Evolutionary conservation across 2,888 invertebrate species (phyloP), one percentile per base, ranked within the genome.

Genomic region (Drosophila stalkeri): DNA sequence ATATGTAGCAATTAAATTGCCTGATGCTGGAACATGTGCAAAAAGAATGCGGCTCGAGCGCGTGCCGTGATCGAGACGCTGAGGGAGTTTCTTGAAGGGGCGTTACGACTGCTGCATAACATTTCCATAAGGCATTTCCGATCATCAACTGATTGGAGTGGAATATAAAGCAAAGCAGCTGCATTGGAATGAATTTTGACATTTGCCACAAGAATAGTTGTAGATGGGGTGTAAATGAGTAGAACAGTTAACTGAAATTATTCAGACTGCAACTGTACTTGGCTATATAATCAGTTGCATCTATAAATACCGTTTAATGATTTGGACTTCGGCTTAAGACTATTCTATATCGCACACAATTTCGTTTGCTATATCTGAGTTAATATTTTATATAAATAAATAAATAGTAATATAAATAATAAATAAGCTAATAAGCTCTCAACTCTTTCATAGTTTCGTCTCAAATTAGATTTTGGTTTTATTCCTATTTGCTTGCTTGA

Each of bases 1-100:
- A 91, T 91, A 85, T 91, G 92, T 91, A 91, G 91, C 91, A 92
- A 91, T 91, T 91, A 92, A 72, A 79, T 61, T 64, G 73, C 70
- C 66, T 55, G 59, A 52, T 76, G 60, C 54, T 62, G 62, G 81
- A 90, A 89, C 91, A 92, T 92, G 91, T 91, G 92, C 91, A 83
- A 89, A 82, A 76, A 2, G 44, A 55, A 35, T 55, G 47, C 77
- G 69, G 47, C 9, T 23, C 11, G 27, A 55, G 23, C 55, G 55
- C 55, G 55, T 55, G 55, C 55, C 55, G 27, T 7, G 41, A 41
- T 41, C n/a, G 33, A 33, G 63, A 44, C 33, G 18, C 18, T 33
- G n/a, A 39, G 62, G 41, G 79, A 72, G 69, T 69, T 16, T 63
- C 43, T 59, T 27, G 43, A 54, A 27, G 56, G 67, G 88, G 85